Evolutionary conservation across 2,113 vertebrate genomes (phyloP).

Genomic region (Coracopsis vasa): DNA sequence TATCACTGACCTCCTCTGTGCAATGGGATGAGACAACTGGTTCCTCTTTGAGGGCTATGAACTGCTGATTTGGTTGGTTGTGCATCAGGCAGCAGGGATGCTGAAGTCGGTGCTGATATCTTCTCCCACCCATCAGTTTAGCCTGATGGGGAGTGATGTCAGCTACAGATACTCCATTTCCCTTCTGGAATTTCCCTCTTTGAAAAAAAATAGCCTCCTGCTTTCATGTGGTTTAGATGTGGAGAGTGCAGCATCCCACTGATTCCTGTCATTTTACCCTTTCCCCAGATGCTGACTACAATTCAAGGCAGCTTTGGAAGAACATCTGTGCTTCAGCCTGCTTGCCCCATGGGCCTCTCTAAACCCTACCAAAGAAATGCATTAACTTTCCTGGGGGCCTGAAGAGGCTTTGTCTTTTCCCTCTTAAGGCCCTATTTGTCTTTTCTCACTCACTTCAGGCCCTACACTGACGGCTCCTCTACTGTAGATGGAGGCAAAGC

Average conservation of each 20-base stretch:
- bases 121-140: neutral
- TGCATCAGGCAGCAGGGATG: neutral
- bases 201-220: neutral
- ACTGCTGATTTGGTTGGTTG: neutral
- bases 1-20: neutral
- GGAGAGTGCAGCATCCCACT: slow-evolving; percentile 1
- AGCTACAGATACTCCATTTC: neutral
- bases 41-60: neutral
- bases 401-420: neutral
- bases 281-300: neutral
- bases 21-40: neutral
- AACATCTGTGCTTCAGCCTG: neutral
- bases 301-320: slow-evolving; percentile 13
- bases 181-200: slow-evolving; percentile 47
- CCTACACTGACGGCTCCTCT: neutral
- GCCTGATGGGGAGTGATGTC: slow-evolving; percentile 16
- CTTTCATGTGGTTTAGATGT: slow-evolving; percentile 46
- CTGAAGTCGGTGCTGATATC: neutral
- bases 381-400: neutral
- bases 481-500: neutral
- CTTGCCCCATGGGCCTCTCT: neutral
- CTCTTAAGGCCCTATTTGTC: neutral
- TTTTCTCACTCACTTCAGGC: neutral
- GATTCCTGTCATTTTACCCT: neutral
- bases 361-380: neutral